Evolutionary conservation across 2,888 invertebrate species (phyloP), one percentile per base, ranked within the genome.

Genomic region (Cactoblastis cactorum): DNA sequence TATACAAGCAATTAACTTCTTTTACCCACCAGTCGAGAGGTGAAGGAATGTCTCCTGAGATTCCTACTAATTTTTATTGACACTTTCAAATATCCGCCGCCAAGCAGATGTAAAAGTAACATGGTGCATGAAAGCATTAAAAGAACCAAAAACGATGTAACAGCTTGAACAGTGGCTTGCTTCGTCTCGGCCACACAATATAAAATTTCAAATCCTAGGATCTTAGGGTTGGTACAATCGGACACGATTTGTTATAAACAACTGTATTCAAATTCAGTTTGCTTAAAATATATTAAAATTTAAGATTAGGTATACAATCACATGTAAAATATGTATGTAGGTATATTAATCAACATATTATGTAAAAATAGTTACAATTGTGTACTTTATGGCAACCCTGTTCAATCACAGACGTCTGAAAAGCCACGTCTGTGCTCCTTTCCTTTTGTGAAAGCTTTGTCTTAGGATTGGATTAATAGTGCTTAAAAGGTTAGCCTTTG

Each of bases 1-100:
- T 67, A 62, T 65, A 67, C 63, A 63, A 67, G 61, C 72, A 74
- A 77, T 77, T 76, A 74, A 63, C 69, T 77, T 78, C 65, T 77
- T 80, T 62, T 61, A 51, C 52, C 6, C 18, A 1, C 46, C 47
- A 49, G 53, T 55, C 24, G 39, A 49, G 46, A 53, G 53, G 58
- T 61, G 52, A 56, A 51, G 61, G 66, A 69, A 63, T 59, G 56
- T 33, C 18, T 32, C 12, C 22, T 15, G 1, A 43, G n/a, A 48
- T 48, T 37, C 37, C 17, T 37, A 35, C 54, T 46, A 52, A 58
- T 60, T 57, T 59, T 58, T 57, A 58, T 56, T 49, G 49, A 49
- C 48, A 51, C 52, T 50, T 51, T 41, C 38, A 51, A 54, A 54
- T 51, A 51, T 55, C 52, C 35, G 19, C 18, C 24, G 34, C 45